Evolutionary conservation across 2,797 vertebrate genomes (phyloP).

Genomic region (Acropternis orthonyx): DNA sequence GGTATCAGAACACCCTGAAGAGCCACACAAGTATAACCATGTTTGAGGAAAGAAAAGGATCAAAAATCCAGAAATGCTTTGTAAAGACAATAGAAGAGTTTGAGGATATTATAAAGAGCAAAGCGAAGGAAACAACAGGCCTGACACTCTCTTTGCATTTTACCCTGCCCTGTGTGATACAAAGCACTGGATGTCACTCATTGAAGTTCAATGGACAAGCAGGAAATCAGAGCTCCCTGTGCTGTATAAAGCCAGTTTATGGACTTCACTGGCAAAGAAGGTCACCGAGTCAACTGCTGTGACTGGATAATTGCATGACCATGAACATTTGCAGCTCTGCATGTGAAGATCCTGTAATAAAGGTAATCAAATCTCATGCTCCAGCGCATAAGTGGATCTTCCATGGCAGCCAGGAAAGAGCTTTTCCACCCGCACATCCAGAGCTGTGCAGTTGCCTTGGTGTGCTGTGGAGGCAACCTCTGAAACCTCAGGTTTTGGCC

Average conservation of each 20-base stretch:
- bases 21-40: background rate
- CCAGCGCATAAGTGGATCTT: constrained; percentile 24
- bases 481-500: background rate
- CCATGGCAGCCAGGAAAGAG: background rate
- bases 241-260: background rate
- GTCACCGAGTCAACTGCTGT: constrained; percentile 38
- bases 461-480: background rate
- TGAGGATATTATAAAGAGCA: background rate
- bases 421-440: background rate
- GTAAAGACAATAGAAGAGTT: background rate
- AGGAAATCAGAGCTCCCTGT: background rate
- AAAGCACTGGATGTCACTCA: background rate
- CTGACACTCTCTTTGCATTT: background rate
- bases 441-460: background rate
- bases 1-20: background rate
- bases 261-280: background rate
- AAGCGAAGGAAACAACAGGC: background rate
- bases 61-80: background rate
- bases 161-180: background rate
- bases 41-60: background rate
- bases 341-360: constrained; percentile 44
- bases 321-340: constrained; percentile 30
- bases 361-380: constrained; percentile 63
- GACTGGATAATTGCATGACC: constrained; percentile 44
- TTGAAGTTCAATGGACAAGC: background rate